Conservation (phyloP, 2,797 vertebrate genomes). For the Molossus molossus region DNA sequence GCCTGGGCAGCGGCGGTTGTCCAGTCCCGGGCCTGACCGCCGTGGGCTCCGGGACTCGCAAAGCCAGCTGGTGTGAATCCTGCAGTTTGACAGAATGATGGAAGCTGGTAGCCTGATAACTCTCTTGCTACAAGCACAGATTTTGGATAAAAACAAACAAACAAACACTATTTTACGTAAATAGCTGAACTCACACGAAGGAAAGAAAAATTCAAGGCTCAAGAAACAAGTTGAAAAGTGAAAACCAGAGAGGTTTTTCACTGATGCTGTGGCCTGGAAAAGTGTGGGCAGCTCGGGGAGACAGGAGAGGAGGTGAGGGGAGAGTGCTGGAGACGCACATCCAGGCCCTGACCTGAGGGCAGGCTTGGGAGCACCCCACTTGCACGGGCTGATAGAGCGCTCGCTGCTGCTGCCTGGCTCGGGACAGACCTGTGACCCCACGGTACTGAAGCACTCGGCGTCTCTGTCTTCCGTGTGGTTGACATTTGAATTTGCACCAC, state of each 20-base stretch:
- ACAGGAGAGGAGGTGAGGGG: background rate
- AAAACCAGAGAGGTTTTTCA: background rate
- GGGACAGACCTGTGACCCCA: accelerated
- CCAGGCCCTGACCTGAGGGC: accelerated
- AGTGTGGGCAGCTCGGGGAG: background rate
- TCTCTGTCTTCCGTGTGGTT: accelerated
- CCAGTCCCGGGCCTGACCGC: background rate
- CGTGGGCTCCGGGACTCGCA: background rate
- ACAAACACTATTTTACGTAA: background rate
- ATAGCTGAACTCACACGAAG: background rate
- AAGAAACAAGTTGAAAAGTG: background rate
- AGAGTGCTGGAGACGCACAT: background rate
- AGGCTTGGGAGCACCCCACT: background rate
- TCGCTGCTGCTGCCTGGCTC: background rate
- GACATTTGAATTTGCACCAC: background rate
- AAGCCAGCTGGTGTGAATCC: background rate
- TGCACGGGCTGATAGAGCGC: background rate
- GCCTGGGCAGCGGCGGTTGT: accelerated
- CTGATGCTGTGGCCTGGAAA: background rate
- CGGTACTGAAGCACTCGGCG: accelerated
- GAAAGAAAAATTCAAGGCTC: background rate
- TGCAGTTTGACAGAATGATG: background rate
- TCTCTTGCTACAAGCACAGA: background rate
- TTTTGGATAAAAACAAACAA: background rate
- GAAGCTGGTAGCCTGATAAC: background rate